Conservation (phyloP, 2,113 vertebrate species). For the Corvus cornix region DNA sequence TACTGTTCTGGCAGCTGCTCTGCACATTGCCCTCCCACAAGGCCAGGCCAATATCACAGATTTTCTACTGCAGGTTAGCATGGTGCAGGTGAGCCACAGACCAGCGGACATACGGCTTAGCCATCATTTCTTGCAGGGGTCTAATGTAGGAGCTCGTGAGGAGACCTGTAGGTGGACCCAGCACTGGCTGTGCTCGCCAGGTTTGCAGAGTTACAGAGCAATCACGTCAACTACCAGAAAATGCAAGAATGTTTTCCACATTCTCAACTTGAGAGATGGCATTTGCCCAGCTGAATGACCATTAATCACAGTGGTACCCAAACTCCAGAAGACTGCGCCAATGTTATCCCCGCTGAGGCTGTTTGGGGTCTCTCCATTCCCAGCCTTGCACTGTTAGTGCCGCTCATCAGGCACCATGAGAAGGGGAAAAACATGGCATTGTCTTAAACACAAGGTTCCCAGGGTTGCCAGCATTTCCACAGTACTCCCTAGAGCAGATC, state of each 20-base stretch:
- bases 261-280: neutral
- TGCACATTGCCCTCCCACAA: neutral
- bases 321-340: neutral
- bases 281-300: neutral
- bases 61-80: neutral
- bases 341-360: fast-evolving
- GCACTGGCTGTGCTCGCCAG: neutral
- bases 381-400: neutral
- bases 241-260: neutral
- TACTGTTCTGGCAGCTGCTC: neutral
- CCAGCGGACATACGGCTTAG: fast-evolving
- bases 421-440: neutral
- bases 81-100: neutral
- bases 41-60: neutral
- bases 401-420: fast-evolving
- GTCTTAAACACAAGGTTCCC: neutral
- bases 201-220: neutral
- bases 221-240: neutral
- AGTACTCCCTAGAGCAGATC: neutral
- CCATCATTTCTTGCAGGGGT: neutral
- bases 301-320: neutral
- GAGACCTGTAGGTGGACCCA: neutral
- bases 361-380: neutral
- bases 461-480: neutral
- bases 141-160: fast-evolving